A percentile compares a stretch with the other conserved stretches of the same genome.
Conservation (phyloP, 2,888 invertebrate genomes). For the Sisyra terminalis region DNA sequence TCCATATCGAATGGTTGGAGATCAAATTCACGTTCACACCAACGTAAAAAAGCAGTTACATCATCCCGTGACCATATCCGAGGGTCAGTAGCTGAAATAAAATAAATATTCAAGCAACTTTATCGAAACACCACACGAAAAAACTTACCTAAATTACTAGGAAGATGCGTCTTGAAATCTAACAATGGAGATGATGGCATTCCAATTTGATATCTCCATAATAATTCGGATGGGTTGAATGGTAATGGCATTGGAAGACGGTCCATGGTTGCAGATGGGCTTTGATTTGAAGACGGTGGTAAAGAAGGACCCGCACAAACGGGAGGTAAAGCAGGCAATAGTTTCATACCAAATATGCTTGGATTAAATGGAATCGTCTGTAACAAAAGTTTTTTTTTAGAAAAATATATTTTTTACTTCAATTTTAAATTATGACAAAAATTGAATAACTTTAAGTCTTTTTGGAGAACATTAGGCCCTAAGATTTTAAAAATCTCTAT, state of each 20-base stretch:
- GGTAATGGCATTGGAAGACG: slow-evolving; percentile 60
- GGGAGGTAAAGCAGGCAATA: slow-evolving; percentile 30
- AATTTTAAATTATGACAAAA: too few relatives aligned
- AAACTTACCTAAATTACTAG: slow-evolving; percentile 38
- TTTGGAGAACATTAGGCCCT: too few relatives aligned
- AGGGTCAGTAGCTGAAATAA: slow-evolving; percentile 57
- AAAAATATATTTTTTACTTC: too few relatives aligned
- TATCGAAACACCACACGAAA: neutral
- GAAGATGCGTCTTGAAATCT: slow-evolving; percentile 77
- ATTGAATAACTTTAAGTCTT: too few relatives aligned
- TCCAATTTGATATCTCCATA: slow-evolving; percentile 76
- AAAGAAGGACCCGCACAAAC: slow-evolving; percentile 26
- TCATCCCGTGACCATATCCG: slow-evolving; percentile 83
- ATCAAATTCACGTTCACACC: slow-evolving; percentile 87
- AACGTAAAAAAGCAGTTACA: slow-evolving; percentile 70
- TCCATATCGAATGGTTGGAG: slow-evolving; percentile 83
- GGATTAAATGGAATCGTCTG: too few relatives aligned
- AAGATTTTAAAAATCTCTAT: too few relatives aligned
- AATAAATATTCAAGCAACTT: too few relatives aligned
- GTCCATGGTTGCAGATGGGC: slow-evolving; percentile 58
- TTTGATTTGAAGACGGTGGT: slow-evolving; percentile 52
- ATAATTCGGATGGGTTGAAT: slow-evolving; percentile 64
- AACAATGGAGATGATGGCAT: slow-evolving; percentile 58
- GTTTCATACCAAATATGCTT: slow-evolving; percentile 30
- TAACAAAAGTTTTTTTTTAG: too few relatives aligned